Evolutionary conservation across 2,113 vertebrate species (phyloP), one percentile per base, ranked within the genome.

Genomic region (Emydura subglobosa): DNA sequence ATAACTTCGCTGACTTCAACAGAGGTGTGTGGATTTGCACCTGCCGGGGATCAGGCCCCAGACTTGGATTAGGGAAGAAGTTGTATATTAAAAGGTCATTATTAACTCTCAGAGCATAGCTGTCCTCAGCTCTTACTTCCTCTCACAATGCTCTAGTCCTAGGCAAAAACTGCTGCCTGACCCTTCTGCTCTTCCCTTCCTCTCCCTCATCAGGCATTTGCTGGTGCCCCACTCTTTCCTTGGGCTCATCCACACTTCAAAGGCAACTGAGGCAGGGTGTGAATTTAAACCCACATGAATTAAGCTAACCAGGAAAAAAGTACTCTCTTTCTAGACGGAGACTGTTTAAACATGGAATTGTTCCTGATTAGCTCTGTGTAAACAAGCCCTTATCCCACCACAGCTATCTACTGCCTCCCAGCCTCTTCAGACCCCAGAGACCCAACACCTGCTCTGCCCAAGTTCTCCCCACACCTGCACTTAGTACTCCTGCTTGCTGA

Each of bases 1-100:
- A 4, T 19, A 57, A 19, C 51, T 78, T 88, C 90, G 39, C 74
- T 90, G 22, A 83, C 94, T 79, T 90, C 12, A 68, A 83, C 31
- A 51, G 83, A 47, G 47, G 47, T 47, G 8, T 47, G 47, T 8
- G 47, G 47, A 47, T 47, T 47, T 47, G 47, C 47, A 47, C 47
- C 47, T 47, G 47, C 59, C 79, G 50, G 50, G 27, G 78, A 82
- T 53, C 19, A 88, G 89, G 16, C 12, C 24, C 42, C 57, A 47
- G 29, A n/a, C 83, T 83, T 21, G 87, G 17, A 74, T 59, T 47
- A 24, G 16, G 47, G 6, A 1, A 16, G 85, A 85, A 88, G 76
- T 79, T 89, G 54, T 59, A 54, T 1, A 3, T 79, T 83, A 81
- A 42, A 65, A 29, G 47, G 47, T 10, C 3, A 0, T 5, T 0